Percentiles rank a stretch among this genome's conserved stretches.
Evolutionary conservation across 2,797 vertebrate genomes (phyloP).

Genomic region (Platyrinchus mystaceus): DNA sequence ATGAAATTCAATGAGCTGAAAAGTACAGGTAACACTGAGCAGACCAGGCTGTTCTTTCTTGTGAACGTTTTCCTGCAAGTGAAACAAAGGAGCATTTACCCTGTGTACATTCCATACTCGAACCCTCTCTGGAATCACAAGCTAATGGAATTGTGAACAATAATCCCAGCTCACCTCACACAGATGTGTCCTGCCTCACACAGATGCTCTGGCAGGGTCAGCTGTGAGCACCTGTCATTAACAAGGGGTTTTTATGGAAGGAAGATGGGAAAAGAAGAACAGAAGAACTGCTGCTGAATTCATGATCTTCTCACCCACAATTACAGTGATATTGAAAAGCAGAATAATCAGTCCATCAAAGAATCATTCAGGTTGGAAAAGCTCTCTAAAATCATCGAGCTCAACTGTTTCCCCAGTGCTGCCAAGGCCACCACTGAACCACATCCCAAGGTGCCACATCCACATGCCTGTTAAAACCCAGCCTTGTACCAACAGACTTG

Average conservation of each 20-base stretch:
- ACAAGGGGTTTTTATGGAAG: neutral
- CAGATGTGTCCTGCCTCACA: neutral
- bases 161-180: neutral
- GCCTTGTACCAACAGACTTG: fast-evolving
- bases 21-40: neutral
- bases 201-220: neutral
- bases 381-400: neutral
- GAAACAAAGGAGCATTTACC: neutral
- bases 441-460: too few species aligned
- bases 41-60: neutral
- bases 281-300: neutral
- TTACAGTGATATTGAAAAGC: slow-evolving; percentile 19
- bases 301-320: neutral
- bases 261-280: neutral
- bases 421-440: neutral
- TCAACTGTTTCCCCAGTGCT: fast-evolving
- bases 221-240: neutral
- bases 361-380: neutral
- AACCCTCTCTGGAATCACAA: neutral
- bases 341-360: neutral
- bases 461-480: fast-evolving
- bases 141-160: slow-evolving; percentile 15
- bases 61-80: neutral
- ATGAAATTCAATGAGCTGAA: neutral
- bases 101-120: neutral